phyloP scores from a whole-genome alignment of 2,797 vertebrate species.

The Margarornis squamiger region DNA sequence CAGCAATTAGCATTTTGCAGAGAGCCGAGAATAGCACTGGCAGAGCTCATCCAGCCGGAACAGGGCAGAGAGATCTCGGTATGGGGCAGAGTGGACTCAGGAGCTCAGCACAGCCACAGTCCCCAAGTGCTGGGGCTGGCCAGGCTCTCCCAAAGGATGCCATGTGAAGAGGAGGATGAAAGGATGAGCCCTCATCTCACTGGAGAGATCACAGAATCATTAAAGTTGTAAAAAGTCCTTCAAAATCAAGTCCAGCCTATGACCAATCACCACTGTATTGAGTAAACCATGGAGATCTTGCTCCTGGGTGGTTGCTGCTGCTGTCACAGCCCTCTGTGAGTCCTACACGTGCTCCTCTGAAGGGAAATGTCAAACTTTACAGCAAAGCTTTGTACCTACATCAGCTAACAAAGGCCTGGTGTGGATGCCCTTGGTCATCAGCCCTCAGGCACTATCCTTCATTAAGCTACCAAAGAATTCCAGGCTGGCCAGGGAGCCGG shows the following conservation, averaged over 20 bases:
- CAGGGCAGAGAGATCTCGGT: not conserved
- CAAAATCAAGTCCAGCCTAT: not conserved
- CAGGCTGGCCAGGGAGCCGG: not conserved
- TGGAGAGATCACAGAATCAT: not conserved
- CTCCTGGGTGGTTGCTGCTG: rapidly evolving
- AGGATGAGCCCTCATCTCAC: rapidly evolving
- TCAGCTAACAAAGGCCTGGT: not conserved
- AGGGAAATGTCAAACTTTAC: rapidly evolving
- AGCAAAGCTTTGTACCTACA: rapidly evolving
- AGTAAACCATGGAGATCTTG: rapidly evolving
- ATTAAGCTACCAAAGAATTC: rapidly evolving
- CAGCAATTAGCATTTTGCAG: constrained; percentile 61
- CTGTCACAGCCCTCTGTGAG: not conserved
- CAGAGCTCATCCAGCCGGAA: not conserved
- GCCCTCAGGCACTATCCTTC: not conserved
- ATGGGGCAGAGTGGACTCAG: rapidly evolving
- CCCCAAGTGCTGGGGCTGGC: not conserved
- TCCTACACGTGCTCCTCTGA: rapidly evolving
- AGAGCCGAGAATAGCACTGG: not conserved
- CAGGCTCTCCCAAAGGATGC: not conserved
- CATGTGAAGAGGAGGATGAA: rapidly evolving
- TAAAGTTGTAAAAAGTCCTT: not conserved
- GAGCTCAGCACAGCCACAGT: rapidly evolving
- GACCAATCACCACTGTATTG: not conserved
- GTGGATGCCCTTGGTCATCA: rapidly evolving